Evolutionary conservation across 2,797 vertebrate species (phyloP).

Genomic region (Naso thynnoides): DNA sequence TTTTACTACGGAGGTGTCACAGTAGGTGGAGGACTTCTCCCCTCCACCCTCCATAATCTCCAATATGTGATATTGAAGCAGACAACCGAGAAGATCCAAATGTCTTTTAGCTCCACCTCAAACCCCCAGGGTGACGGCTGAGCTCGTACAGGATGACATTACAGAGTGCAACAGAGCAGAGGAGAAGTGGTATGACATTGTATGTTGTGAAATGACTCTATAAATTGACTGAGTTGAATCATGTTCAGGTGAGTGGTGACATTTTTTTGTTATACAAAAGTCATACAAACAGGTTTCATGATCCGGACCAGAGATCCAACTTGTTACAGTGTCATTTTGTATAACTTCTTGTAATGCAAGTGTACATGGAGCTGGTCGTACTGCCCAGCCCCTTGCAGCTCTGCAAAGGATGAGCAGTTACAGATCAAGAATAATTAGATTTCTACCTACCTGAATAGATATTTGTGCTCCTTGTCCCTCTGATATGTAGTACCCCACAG

Average conservation of each 20-base stretch:
- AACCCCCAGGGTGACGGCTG: conserved; percentile 35
- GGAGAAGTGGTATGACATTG: conserved; percentile 11
- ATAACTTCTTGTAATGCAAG: not conserved
- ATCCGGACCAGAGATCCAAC: too few species aligned
- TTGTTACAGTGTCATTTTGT: not conserved
- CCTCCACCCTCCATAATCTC: conserved; percentile 39
- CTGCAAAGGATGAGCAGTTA: too few species aligned
- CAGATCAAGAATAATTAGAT: too few species aligned
- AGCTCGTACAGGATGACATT: conserved; percentile 40
- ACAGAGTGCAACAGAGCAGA: conserved; percentile 3
- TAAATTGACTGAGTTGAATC: conserved; percentile 4
- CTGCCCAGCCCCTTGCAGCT: too few species aligned
- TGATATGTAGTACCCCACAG: not conserved
- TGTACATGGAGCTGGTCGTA: too few species aligned
- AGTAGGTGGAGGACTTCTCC: conserved; percentile 35
- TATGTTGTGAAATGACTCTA: conserved; percentile 8
- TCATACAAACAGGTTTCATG: not conserved
- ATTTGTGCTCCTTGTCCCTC: not conserved
- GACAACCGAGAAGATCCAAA: conserved; percentile 48
- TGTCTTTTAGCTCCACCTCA: conserved; percentile 32
- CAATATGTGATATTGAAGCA: conserved; percentile 47
- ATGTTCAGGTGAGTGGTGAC: not conserved
- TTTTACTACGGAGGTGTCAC: conserved; percentile 44
- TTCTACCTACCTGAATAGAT: not conserved
- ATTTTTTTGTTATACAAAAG: not conserved